These are phyloP conservation scores for Automeris io DNA, from an alignment of 2,888 invertebrate genomes.

Conservation along the genomic window DNA sequence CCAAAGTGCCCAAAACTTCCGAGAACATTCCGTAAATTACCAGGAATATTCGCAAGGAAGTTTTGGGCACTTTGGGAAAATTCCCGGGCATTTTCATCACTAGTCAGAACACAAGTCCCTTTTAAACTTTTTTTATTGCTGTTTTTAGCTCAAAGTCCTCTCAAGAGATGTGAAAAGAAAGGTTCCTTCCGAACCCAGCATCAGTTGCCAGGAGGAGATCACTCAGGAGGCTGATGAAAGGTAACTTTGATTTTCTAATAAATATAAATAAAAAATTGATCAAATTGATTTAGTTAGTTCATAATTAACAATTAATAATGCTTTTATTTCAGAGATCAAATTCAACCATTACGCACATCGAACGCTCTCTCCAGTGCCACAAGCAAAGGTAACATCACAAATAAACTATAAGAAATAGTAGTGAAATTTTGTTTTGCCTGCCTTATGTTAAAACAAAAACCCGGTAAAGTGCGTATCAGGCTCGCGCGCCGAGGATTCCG, in stretches of 20 bases:
- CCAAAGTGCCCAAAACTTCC: too few relatives aligned
- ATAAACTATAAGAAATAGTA: too few relatives aligned
- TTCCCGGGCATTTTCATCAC: too few relatives aligned
- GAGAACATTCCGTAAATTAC: too few relatives aligned
- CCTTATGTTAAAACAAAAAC: too few relatives aligned
- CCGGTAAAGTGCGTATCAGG: too few relatives aligned
- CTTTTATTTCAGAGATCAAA: conserved; percentile 28
- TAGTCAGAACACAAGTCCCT: conserved; percentile 16
- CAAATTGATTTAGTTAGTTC: neutral
- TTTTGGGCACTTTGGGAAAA: too few relatives aligned
- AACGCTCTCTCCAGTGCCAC: conserved; percentile 26
- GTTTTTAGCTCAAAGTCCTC: conserved; percentile 2
- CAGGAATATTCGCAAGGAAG: too few relatives aligned
- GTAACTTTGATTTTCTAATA: neutral
- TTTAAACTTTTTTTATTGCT: neutral
- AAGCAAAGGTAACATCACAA: conserved; percentile 47
- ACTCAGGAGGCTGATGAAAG: neutral
- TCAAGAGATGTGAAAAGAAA: neutral
- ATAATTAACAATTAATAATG: neutral
- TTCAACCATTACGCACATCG: conserved; percentile 20
- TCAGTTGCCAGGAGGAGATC: neutral
- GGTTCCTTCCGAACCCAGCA: neutral
- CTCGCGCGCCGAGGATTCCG: too few relatives aligned
- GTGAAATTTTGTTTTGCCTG: too few relatives aligned
- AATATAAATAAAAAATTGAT: neutral